Conservation (phyloP, 1,140 invertebrate species). For the Nasonia vitripennis region DNA sequence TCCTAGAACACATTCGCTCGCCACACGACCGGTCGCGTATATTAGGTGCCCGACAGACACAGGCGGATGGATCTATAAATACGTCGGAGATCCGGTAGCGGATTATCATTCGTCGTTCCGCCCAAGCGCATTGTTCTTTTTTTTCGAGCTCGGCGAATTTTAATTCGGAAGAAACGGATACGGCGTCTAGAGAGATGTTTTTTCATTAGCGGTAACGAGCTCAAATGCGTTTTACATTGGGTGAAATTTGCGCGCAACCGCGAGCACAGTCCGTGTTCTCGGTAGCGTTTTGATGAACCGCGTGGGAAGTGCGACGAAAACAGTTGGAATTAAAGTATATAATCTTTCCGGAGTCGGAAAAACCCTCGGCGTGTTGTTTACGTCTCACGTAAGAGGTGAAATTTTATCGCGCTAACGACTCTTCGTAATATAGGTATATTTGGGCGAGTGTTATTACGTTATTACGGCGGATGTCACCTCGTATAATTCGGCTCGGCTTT, state of each 20-base stretch:
- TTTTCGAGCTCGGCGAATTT: background rate
- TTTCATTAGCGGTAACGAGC: constrained; percentile 19
- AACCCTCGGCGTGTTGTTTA: background rate
- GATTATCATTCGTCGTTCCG: too few relatives aligned
- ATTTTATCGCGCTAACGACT: constrained; percentile 35
- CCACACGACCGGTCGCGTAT: background rate
- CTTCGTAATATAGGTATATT: constrained; percentile 22
- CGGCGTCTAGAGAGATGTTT: background rate
- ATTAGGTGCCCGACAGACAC: background rate
- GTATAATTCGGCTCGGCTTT: background rate
- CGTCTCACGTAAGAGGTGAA: constrained; percentile 27
- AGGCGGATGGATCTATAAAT: background rate
- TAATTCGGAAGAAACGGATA: background rate
- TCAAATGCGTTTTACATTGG: constrained; percentile 1
- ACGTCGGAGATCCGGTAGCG: background rate
- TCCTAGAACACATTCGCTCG: background rate
- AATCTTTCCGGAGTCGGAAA: too few relatives aligned
- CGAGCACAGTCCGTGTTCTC: background rate
- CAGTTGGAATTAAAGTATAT: background rate
- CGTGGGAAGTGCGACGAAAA: background rate
- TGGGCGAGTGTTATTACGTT: constrained; percentile 8
- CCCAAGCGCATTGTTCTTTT: too few relatives aligned
- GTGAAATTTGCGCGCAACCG: background rate
- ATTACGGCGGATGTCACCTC: constrained; percentile 45
- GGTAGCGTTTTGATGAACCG: background rate